Conservation (phyloP, 1,140 invertebrate genomes). For the Phocides pigmalion region DNA sequence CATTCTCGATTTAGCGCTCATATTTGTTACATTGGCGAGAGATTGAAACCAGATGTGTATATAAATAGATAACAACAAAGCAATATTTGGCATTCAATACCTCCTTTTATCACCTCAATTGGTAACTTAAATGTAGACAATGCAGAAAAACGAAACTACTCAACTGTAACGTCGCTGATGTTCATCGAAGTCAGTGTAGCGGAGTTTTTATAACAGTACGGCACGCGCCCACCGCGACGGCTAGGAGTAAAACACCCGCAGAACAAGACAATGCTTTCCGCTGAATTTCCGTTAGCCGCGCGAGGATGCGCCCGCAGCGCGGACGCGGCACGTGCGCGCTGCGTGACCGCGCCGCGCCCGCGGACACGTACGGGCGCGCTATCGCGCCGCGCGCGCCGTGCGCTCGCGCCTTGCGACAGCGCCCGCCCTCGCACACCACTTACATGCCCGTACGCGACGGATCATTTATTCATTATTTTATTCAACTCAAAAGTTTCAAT, state of each 20-base stretch:
- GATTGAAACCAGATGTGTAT: too few relatives aligned
- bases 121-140: too few relatives aligned
- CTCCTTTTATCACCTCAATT: too few relatives aligned
- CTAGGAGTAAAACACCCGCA: constrained; percentile 21
- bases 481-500: constrained; percentile 7
- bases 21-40: too few relatives aligned
- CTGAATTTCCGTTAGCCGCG: neutral
- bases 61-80: too few relatives aligned
- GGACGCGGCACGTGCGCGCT: constrained; percentile 19
- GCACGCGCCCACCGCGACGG: constrained; percentile 15
- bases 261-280: neutral
- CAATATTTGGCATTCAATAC: too few relatives aligned
- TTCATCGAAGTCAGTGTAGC: too few relatives aligned
- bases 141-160: too few relatives aligned
- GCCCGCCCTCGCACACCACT: neutral
- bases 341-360: neutral
- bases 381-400: too few relatives aligned
- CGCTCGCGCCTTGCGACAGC: neutral
- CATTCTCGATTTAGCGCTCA: too few relatives aligned
- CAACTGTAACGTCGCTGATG: too few relatives aligned
- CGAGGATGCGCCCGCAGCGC: constrained; percentile 7
- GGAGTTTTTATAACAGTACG: neutral
- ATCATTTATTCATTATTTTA: constrained; percentile 10
- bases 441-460: neutral
- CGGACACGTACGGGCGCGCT: constrained; percentile 6